Base-by-base conservation (phyloP, 2,113 vertebrate genomes). In the Siniperca knerii region DNA sequence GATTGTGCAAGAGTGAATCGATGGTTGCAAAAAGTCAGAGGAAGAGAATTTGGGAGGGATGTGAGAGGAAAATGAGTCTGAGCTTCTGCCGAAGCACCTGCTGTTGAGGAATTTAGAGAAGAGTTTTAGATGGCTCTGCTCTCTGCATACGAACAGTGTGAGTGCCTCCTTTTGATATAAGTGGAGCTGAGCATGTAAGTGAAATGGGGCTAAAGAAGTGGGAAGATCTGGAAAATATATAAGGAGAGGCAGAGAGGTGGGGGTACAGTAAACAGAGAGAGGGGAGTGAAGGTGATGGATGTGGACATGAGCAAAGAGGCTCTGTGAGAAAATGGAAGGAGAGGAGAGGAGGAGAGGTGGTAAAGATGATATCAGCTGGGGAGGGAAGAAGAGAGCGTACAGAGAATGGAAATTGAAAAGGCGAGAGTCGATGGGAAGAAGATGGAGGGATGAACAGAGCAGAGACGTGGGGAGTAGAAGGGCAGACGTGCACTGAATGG, bases 401-500 rank as follows among this genome's bases (percentile, higher is more conserved):
- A 65, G 37, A 76, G 65, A 72, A 81, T 83, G 70, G 62, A 89
- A 87, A 84, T 58, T 83, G 55, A 83, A 78, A 78, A 86, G 70
- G 55, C 0, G 13, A 65, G 74, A 77, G 73, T 71, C 1, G 11
- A 82, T 61, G 61, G 75, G 50, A 40, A 68, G 54, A 74, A 65
- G 69, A 67, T 61, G 71, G 68, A 82, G 75, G 65, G 79, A 78
- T 78, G 81, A 76, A 80, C 29, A 44, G 66, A 76, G 83, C 29
- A 44, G 66, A 65, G 79, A 65, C n/a, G 10, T 68, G 11, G 52
- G 77, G 68, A 82, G 84, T 42, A 71, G 61, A 86, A 83, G 87
- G 82, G 70, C 20, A 21, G 46, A 82, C 25, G 79, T 93, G 88
- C 77, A 23, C 44, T 75, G 87, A 89, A 89, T 87, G 69, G 79